Evolutionary conservation across 2,113 vertebrate genomes (phyloP).

Genomic region (Tragelaphus imberbis): DNA sequence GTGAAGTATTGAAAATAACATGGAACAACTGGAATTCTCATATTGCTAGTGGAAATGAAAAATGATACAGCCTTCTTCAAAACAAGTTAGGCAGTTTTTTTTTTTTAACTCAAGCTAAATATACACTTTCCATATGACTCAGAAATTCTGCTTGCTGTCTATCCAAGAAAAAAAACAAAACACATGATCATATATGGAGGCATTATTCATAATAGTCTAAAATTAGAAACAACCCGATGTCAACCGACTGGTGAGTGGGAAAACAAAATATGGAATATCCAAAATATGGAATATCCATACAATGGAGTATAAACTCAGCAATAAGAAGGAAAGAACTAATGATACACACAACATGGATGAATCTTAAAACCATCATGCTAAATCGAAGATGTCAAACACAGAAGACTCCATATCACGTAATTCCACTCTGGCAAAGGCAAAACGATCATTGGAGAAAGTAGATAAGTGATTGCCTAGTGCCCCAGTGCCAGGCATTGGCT

Average conservation of each 20-base stretch:
- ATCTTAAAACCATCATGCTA: not conserved
- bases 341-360: not conserved
- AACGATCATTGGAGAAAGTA: not conserved
- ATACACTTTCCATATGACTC: not conserved
- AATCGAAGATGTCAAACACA: not conserved
- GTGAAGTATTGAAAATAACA: not conserved
- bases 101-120: not conserved
- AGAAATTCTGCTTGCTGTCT: not conserved
- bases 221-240: not conserved
- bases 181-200: not conserved
- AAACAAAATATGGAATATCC: not conserved
- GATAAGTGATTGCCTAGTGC: not conserved
- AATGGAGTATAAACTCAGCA: not conserved
- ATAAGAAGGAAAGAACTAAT: not conserved
- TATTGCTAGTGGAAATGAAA: not conserved
- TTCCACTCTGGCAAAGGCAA: not conserved
- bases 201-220: not conserved
- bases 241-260: not conserved
- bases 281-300: not conserved
- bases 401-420: not conserved
- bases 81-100: not conserved
- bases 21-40: not conserved
- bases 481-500: not conserved
- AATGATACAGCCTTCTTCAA: not conserved
- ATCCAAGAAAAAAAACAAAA: not conserved